phyloP scores from a whole-genome alignment of 2,113 vertebrate genomes.

The Antechinus stuartii region DNA sequence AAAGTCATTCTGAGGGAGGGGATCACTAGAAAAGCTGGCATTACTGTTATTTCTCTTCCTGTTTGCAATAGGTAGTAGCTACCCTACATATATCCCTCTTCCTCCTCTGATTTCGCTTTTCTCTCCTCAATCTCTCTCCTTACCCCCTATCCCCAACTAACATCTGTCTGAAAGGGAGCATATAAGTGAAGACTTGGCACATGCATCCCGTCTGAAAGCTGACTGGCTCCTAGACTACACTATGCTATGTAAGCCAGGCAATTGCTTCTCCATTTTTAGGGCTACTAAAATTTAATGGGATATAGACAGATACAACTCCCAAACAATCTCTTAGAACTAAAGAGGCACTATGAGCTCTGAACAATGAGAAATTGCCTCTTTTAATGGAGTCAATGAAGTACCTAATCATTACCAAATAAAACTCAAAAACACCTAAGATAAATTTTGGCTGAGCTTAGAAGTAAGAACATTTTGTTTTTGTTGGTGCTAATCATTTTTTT shows the following conservation, averaged over 20 bases:
- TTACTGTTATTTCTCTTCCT: background rate
- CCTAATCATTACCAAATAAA: conserved; percentile 21
- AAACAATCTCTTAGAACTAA: background rate
- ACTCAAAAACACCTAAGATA: background rate
- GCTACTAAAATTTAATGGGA: conserved; percentile 45
- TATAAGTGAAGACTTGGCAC: background rate
- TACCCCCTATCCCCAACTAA: background rate
- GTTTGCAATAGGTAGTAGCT: background rate
- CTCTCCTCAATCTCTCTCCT: background rate
- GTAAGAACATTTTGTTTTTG: conserved; percentile 21
- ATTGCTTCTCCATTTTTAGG: conserved; percentile 10
- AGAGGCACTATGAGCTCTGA: background rate
- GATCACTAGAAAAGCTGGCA: background rate
- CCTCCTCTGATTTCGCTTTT: background rate
- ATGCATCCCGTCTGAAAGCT: background rate
- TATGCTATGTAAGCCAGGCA: conserved; percentile 29
- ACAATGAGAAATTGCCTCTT: conserved; percentile 27
- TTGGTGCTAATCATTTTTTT: conserved; percentile 17
- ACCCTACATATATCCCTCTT: background rate
- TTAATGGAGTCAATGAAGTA: conserved; percentile 16
- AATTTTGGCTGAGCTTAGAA: conserved; percentile 32
- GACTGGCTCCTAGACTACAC: conserved; percentile 35
- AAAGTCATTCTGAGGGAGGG: background rate
- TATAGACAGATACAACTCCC: background rate
- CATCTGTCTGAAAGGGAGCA: background rate